phyloP scores from a whole-genome alignment of 1,140 invertebrate genomes.

The Trichonephila clavata region DNA sequence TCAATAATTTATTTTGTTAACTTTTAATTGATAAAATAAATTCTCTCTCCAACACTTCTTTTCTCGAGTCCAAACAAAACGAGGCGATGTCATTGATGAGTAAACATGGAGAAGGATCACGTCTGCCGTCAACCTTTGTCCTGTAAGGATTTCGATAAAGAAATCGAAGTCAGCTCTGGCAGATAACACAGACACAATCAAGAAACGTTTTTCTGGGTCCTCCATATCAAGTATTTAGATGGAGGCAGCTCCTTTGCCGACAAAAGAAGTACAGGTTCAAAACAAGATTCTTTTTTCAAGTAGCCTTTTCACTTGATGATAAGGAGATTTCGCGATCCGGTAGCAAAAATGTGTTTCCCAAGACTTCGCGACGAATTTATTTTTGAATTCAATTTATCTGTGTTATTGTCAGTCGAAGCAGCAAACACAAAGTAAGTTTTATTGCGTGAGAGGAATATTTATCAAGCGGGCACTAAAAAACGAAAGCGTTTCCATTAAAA shows the following conservation, averaged over 20 bases:
- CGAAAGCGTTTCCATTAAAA: too few species aligned
- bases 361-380: constrained; percentile 10
- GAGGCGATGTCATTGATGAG: not conserved
- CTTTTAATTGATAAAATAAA: not conserved
- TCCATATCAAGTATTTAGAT: constrained; percentile 12
- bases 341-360: not conserved
- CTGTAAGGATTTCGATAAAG: not conserved
- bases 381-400: not conserved
- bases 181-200: not conserved
- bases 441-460: too few species aligned
- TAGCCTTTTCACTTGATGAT: not conserved
- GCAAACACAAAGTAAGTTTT: too few species aligned
- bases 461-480: too few species aligned
- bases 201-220: constrained; percentile 10
- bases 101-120: not conserved
- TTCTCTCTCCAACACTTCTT: not conserved
- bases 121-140: not conserved
- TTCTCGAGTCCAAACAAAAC: not conserved
- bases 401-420: not conserved
- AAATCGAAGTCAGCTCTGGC: constrained; percentile 18
- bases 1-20: not conserved
- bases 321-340: not conserved
- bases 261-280: constrained; percentile 25
- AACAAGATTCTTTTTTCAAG: constrained; percentile 18
- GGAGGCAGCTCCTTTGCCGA: constrained; percentile 7